Percentiles rank a stretch among this genome's conserved stretches.
These are phyloP conservation scores for Copsychus sechellarum DNA, from an alignment of 2,113 vertebrate species.

Conservation along the genomic window DNA sequence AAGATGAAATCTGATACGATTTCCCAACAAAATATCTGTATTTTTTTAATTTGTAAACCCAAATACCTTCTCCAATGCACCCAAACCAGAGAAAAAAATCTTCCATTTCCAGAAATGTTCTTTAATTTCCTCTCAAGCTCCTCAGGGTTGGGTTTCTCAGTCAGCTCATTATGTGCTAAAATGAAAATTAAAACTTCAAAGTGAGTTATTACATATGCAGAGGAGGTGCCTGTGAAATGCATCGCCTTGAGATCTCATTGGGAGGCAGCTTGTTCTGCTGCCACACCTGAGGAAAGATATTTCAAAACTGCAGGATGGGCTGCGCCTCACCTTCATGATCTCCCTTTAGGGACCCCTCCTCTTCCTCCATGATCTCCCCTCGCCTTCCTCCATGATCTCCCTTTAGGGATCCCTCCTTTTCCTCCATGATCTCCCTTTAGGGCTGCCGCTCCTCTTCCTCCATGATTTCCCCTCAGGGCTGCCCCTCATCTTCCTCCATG, in stretches of 20 bases:
- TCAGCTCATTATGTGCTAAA: not conserved
- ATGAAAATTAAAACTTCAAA: not conserved
- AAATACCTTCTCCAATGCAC: not conserved
- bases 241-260: fast-evolving
- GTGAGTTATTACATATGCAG: not conserved
- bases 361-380: not conserved
- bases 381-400: not conserved
- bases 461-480: no score
- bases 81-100: not conserved
- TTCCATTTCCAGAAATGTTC: not conserved
- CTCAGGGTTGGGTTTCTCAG: not conserved
- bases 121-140: not conserved
- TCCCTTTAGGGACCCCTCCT: not conserved
- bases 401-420: no score
- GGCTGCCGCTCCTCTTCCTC: not conserved
- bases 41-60: not conserved
- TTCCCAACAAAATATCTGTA: not conserved
- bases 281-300: fast-evolving
- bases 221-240: not conserved
- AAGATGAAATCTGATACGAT: not conserved
- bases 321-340: not conserved
- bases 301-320: fast-evolving
- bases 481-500: not conserved
- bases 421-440: not conserved
- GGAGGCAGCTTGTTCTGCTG: not conserved